Percentiles rank a stretch among this genome's conserved stretches.
These are phyloP conservation scores for Trachemys scripta DNA, from an alignment of 2,113 vertebrate species.

Conservation along the genomic window DNA sequence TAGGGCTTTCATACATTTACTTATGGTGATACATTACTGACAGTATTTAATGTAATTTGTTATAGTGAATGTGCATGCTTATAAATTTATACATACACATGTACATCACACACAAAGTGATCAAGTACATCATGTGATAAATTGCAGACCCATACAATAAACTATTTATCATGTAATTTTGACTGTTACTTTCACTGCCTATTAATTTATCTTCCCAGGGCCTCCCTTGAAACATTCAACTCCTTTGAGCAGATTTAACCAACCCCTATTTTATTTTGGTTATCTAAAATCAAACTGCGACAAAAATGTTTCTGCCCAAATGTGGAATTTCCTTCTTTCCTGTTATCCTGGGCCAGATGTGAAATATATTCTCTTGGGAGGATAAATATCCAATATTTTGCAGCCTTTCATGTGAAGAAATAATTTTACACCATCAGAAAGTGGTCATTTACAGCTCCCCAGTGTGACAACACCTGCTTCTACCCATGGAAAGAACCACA, in stretches of 20 bases:
- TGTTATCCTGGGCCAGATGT: not conserved
- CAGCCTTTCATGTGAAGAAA: not conserved
- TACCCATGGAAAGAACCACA: not conserved
- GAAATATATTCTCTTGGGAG: not conserved
- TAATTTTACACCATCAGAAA: not conserved
- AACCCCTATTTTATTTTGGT: not conserved
- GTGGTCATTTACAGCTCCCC: not conserved
- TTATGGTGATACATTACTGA: not conserved
- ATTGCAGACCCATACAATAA: not conserved
- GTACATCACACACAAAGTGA: not conserved
- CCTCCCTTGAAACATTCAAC: fast-evolving
- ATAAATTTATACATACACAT: not conserved
- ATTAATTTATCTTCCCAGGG: not conserved
- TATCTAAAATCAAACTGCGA: not conserved
- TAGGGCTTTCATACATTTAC: not conserved
- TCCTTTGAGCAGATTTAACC: not conserved
- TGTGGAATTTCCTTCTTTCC: not conserved
- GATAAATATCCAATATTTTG: not conserved
- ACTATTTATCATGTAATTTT: not conserved
- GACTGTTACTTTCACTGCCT: not conserved
- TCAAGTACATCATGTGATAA: not conserved
- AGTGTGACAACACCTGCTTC: not conserved
- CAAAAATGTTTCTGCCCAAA: not conserved
- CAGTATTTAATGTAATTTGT: not conserved
- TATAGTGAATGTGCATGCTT: not conserved